Conservation (phyloP, 2,113 vertebrate genomes). For the Panthera leo region DNA sequence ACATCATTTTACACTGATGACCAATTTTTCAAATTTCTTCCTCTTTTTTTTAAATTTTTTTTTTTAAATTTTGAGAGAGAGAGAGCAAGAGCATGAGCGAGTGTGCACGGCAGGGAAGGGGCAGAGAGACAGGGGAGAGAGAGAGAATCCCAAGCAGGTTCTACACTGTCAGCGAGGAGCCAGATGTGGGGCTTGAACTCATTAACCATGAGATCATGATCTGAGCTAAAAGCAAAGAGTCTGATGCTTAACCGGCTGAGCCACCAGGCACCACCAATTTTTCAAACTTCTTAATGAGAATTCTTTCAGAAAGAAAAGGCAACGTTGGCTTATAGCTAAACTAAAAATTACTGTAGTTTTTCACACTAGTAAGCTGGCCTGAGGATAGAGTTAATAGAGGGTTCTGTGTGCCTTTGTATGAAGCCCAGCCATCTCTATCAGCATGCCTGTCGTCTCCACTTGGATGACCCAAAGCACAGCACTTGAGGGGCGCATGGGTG, state of each 20-base stretch:
- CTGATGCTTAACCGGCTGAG: too few relatives aligned
- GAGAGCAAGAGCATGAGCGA: too few relatives aligned
- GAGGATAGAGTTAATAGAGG: background rate
- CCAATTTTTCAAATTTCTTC: background rate
- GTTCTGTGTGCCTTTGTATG: background rate
- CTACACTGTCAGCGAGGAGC: too few relatives aligned
- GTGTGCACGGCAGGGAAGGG: too few relatives aligned
- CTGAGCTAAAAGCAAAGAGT: too few relatives aligned
- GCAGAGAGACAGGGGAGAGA: background rate
- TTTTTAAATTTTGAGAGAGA: too few relatives aligned
- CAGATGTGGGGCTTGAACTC: too few relatives aligned
- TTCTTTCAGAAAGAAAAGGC: background rate
- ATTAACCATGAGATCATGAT: too few relatives aligned
- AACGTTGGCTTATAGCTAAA: background rate
- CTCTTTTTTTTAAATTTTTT: too few relatives aligned
- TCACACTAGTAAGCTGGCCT: background rate
- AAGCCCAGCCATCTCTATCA: too few relatives aligned
- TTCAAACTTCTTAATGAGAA: slow-evolving; percentile 9
- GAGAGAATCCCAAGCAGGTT: too few relatives aligned
- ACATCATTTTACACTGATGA: background rate
- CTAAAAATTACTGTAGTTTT: background rate
- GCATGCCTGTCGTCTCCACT: too few relatives aligned
- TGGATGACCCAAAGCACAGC: background rate
- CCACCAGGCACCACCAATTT: background rate
- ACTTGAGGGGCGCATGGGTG: background rate